Evolutionary conservation across 2,888 invertebrate species (phyloP), one percentile per base, ranked within the genome.

Genomic region (Scaptomyza parva): DNA sequence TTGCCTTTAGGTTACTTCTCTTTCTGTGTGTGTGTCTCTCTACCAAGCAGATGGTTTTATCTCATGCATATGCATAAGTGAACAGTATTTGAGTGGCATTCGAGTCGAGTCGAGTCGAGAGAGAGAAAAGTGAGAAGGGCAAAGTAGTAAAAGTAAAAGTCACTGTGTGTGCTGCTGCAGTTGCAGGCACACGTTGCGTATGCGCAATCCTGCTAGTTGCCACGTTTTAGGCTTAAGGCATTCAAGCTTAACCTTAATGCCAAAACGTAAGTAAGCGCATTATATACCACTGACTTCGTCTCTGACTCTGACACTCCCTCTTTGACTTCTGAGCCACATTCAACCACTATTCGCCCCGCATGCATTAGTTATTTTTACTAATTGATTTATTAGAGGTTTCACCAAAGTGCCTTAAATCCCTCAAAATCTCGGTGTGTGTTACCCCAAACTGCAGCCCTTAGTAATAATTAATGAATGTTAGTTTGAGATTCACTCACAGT

Each of bases 41-140:
- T 3, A 30, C 7, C 18, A 12, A 28, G 18, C 35, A 9, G 17
- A 17, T 45, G 39, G 17, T 37, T 39, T 48, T 14, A 48, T 39
- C 63, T 67, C 68, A 72, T 76, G 58, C 67, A 82, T 85, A 65
- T 79, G 81, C 85, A 84, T 61, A 45, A 57, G 81, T 50, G 61
- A 59, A 53, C 57, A 58, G 52, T 35, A 55, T 43, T 45, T 53
- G 66, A 60, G 50, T 59, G 60, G 43, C 63, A 45, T 54, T n/a
- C n/a, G 20, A 14, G 26, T n/a, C n/a, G 26, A 33, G 30, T n/a
- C n/a, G n/a, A n/a, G n/a, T n/a, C n/a, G n/a, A n/a, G n/a, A n/a
- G n/a, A n/a, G n/a, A n/a, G n/a, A n/a, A n/a, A n/a, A n/a, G n/a
- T n/a, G 30, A 43, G 2, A 14, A 17, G 28, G 11, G 43, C 43